Evolutionary conservation across 2,797 vertebrate genomes (phyloP).

Genomic region (Lacerta viridis): DNA sequence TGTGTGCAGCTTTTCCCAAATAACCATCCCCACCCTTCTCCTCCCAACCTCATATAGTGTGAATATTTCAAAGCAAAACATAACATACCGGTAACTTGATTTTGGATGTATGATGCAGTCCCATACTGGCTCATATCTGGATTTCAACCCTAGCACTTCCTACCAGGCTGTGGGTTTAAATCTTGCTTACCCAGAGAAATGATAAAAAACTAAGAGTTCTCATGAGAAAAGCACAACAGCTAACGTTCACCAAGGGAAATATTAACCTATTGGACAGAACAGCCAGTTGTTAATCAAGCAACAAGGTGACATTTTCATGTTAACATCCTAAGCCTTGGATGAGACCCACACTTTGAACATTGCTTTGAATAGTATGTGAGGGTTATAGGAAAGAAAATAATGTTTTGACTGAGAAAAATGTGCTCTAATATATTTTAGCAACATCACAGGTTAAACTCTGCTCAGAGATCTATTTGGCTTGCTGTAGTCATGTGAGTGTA

Average conservation of each 20-base stretch:
- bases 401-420: background rate
- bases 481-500: background rate
- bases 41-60: background rate
- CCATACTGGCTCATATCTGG: background rate
- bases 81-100: background rate
- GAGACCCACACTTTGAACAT: accelerated
- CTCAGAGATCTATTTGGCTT: background rate
- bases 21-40: background rate
- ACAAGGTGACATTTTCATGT: accelerated
- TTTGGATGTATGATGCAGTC: background rate
- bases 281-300: background rate
- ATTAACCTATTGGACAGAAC: background rate
- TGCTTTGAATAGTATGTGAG: no score
- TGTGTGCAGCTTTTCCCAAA: background rate
- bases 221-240: background rate
- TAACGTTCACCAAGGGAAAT: background rate
- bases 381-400: background rate
- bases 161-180: background rate
- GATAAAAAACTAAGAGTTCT: background rate
- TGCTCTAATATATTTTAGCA: accelerated
- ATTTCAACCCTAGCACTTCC: background rate
- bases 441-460: background rate
- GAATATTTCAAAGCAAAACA: background rate
- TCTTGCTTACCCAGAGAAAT: background rate
- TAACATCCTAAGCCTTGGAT: background rate